Evolutionary conservation across 2,797 vertebrate genomes (phyloP).

Genomic region (Helicolenus hilgendorfi): DNA sequence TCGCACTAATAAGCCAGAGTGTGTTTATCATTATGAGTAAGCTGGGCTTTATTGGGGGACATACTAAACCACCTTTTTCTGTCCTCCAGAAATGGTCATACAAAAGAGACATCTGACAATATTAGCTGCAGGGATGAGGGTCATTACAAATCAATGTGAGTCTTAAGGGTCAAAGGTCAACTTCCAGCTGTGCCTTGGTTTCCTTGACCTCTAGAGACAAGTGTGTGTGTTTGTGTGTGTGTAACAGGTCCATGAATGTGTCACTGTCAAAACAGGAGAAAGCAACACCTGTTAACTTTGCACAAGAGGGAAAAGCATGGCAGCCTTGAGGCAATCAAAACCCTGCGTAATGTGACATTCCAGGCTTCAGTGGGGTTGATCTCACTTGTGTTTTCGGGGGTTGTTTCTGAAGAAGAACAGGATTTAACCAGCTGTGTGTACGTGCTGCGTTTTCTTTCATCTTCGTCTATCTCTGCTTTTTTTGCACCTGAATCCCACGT

Average conservation of each 20-base stretch:
- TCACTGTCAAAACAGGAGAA: conserved; percentile 7
- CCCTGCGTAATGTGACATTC: not conserved
- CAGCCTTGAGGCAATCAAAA: not conserved
- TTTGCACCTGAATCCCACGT: not conserved
- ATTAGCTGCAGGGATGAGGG: conserved; percentile 17
- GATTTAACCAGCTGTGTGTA: not conserved
- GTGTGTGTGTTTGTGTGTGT: conserved; percentile 23
- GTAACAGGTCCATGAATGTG: conserved; percentile 44
- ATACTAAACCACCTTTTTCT: conserved; percentile 25
- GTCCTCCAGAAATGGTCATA: not conserved
- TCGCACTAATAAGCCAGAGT: conserved; percentile 65
- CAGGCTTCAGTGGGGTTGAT: not conserved
- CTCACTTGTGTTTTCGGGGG: not conserved
- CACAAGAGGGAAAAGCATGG: not conserved
- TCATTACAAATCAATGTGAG: conserved; percentile 46
- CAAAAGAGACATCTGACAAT: conserved; percentile 30
- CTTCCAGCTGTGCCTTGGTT: conserved; percentile 68
- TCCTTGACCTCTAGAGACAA: conserved; percentile 32
- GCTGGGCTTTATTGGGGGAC: conserved; percentile 42
- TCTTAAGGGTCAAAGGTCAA: conserved; percentile 72
- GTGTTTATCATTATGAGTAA: conserved; percentile 71
- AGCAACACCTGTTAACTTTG: conserved; percentile 53
- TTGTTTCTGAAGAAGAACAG: not conserved
- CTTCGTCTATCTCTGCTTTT: not conserved
- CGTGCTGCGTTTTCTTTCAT: not conserved